Evolutionary conservation across 2,888 invertebrate species (phyloP).

Genomic region (Sarcophaga carnaria): DNA sequence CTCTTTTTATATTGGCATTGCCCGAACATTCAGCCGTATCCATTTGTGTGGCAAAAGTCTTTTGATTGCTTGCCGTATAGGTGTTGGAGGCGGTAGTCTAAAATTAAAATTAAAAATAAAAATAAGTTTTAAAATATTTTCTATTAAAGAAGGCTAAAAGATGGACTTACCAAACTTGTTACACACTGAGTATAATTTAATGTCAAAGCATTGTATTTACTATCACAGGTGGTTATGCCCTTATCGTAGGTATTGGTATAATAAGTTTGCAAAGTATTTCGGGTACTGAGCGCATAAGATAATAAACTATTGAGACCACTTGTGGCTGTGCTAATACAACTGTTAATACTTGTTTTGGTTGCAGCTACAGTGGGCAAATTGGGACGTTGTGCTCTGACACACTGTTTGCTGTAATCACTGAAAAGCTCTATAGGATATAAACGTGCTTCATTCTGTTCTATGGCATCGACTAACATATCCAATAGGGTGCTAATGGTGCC

Average conservation of each 20-base stretch:
- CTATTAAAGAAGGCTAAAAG: no score
- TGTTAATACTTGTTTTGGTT: constrained; percentile 24
- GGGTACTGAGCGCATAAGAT: neutral
- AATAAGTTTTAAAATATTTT: no score
- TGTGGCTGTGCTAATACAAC: constrained; percentile 41
- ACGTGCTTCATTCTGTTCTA: constrained; percentile 43
- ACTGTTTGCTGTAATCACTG: constrained; percentile 54
- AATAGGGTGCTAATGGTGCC: constrained; percentile 27
- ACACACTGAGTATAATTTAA: constrained; percentile 39
- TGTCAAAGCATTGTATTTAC: neutral
- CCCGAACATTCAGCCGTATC: constrained; percentile 41
- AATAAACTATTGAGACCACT: neutral
- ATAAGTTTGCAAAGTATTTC: constrained; percentile 26
- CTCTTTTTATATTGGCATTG: constrained; percentile 33
- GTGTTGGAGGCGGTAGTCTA: constrained; percentile 43
- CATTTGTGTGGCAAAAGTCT: constrained; percentile 42
- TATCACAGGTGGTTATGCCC: constrained; percentile 28
- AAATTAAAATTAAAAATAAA: neutral
- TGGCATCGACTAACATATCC: constrained; percentile 10
- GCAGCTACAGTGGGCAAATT: constrained; percentile 27
- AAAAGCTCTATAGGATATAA: constrained; percentile 57
- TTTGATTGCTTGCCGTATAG: constrained; percentile 32
- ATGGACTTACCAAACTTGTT: constrained; percentile 1
- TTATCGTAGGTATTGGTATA: constrained; percentile 29
- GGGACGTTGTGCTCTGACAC: constrained; percentile 54